Percentiles rank a stretch among this genome's conserved stretches.
These are phyloP conservation scores for Luidia sarsii DNA, from an alignment of 53 echinoderm and acorn worm species.

Conservation along the genomic window DNA sequence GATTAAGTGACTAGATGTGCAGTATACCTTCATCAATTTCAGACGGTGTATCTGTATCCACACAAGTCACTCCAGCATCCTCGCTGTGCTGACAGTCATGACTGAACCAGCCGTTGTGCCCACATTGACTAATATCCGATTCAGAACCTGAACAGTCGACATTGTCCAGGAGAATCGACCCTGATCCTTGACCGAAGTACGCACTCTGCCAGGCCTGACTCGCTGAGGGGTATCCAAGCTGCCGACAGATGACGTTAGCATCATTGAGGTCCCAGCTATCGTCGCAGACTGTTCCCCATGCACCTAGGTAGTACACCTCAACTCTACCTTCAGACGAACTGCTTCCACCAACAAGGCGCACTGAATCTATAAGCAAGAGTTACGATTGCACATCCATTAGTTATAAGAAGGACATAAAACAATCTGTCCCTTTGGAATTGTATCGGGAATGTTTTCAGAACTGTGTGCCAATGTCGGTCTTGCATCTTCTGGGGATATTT, in stretches of 20 bases:
- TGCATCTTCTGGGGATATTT: no score
- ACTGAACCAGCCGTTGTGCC: background rate
- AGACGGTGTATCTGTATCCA: no score
- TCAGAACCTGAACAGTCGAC: slow-evolving; percentile 17
- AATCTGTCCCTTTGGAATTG: no score
- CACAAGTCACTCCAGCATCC: slow-evolving; percentile 37
- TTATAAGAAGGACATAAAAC: no score
- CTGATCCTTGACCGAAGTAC: background rate
- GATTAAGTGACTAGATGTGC: no score
- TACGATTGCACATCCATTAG: no score
- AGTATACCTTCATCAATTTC: no score
- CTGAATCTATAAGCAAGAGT: no score
- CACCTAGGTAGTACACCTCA: slow-evolving; percentile 19
- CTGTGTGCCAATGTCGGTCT: no score
- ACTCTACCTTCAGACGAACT: slow-evolving; percentile 4
- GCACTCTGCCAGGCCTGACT: background rate
- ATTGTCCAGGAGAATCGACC: slow-evolving; percentile 10
- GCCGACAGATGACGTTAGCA: slow-evolving; percentile 10
- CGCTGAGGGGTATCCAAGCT: slow-evolving; percentile 17
- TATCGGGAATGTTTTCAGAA: no score
- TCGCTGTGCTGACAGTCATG: slow-evolving; percentile 25
- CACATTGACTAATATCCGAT: background rate
- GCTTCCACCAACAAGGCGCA: background rate
- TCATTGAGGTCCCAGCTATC: background rate
- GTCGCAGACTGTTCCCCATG: slow-evolving; percentile 50